Evolutionary conservation across 2,888 invertebrate genomes (phyloP), one percentile per base, ranked within the genome.

Genomic region (Scaptodrosophila latifasciaeformis): DNA sequence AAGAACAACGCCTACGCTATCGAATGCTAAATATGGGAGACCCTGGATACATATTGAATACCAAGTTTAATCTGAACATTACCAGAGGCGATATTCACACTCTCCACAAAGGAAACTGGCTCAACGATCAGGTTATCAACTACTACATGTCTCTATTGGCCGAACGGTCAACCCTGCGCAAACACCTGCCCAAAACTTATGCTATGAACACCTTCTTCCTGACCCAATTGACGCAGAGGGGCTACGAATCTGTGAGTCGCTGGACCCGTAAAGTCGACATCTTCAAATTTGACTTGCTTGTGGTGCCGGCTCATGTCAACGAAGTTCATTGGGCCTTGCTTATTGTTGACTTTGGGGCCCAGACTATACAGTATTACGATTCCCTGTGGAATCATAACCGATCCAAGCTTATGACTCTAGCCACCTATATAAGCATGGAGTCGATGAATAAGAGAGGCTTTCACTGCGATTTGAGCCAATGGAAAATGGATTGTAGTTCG

Each of bases 251-350:
- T 5, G 49, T 57, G 0, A 90, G 91, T 58, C 88, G 98, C 49
- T 99, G 98, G 97, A 98, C 98, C 0, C 90, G 93, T 58, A 94
- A 92, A 88, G 90, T 93, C 1, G 80, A 85, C 54, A 89, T 99
- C 54, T 97, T 98, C 86, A 86, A 91, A n/a, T 90, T 92, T 81
- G 94, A 97, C 72, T 86, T 96, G 39, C 88, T 98, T 59, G 89
- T 96, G 2, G 90, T 97, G 1, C 98, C 98, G 0, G 92, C 98
- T 13, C 97, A 98, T 87, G 88, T 96, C 49, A 93, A 93, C 2
- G 93, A 93, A 7, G 91, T 96, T 76, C 99, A 99, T 87, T 99
- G 99, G 98, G 96, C 96, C 85, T 89, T 99, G 88, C 92, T 94
- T 12, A 90, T 95, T 27, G 90, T 97, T 2, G 92, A 96, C 87